Evolutionary conservation across 1,140 invertebrate genomes (phyloP).

Genomic region (Telenomus remus): DNA sequence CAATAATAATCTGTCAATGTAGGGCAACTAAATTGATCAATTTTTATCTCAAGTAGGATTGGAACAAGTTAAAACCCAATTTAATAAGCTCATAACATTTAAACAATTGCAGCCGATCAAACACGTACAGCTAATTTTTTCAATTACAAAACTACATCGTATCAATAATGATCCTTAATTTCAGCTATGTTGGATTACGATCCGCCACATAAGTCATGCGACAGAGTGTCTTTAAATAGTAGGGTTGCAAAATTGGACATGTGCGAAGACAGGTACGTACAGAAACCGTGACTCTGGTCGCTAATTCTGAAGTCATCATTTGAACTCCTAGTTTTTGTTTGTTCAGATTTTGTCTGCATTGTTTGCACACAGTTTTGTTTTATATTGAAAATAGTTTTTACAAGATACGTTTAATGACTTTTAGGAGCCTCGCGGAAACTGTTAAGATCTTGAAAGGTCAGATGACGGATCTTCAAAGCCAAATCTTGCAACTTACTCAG

Average conservation of each 20-base stretch:
- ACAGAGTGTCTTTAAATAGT: conserved; percentile 70
- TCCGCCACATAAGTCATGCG: conserved; percentile 67
- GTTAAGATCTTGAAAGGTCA: conserved; percentile 82
- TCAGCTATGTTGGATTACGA: conserved; percentile 73
- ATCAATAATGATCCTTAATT: conserved; percentile 56
- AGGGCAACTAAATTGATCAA: too few relatives aligned
- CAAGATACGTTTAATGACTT: too few relatives aligned
- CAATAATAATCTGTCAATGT: too few relatives aligned
- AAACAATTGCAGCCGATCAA: too few relatives aligned
- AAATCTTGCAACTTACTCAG: conserved; percentile 71
- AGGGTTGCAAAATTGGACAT: conserved; percentile 69
- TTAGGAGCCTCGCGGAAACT: conserved; percentile 81
- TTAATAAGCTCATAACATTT: too few relatives aligned
- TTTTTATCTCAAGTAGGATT: too few relatives aligned
- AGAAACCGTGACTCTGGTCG: conserved; percentile 1
- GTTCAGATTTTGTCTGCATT: conserved; percentile 6
- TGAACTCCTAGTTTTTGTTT: conserved; percentile 11
- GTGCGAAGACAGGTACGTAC: conserved; percentile 69
- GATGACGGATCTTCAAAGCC: conserved; percentile 77
- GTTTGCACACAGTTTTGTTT: conserved; percentile 9
- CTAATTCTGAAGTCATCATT: conserved; percentile 58
- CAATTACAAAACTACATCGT: neutral
- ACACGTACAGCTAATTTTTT: neutral
- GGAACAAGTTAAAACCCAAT: too few relatives aligned
- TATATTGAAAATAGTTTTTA: neutral